Evolutionary conservation across 2,888 invertebrate species (phyloP).

Genomic region (Bruchidius siliquastri): DNA sequence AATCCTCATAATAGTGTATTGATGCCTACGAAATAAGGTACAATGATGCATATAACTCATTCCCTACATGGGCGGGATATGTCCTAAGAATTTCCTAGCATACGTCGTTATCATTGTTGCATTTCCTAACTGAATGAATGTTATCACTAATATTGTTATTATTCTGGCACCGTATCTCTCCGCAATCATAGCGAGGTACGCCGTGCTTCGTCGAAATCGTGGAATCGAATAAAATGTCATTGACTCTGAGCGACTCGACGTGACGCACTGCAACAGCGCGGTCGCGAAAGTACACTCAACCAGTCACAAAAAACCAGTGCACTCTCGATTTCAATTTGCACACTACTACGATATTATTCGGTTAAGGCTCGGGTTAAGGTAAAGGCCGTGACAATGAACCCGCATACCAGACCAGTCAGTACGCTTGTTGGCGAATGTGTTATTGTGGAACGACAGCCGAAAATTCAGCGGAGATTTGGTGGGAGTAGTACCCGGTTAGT

Average conservation of each 20-base stretch:
- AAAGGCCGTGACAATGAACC: slow-evolving; percentile 45
- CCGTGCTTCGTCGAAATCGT: no score
- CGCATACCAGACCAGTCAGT: slow-evolving; percentile 21
- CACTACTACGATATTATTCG: slow-evolving; percentile 31
- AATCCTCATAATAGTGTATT: no score
- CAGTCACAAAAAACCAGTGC: slow-evolving; percentile 32
- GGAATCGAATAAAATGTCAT: slow-evolving; percentile 27
- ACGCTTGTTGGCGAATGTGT: slow-evolving; percentile 5
- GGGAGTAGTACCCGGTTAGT: neutral
- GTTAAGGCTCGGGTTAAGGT: slow-evolving; percentile 46
- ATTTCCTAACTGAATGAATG: no score
- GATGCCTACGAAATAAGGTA: no score
- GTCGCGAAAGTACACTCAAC: slow-evolving; percentile 36
- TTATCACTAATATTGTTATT: no score
- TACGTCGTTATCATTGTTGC: no score
- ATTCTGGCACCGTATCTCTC: no score
- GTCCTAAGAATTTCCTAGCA: no score
- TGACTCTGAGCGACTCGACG: slow-evolving; percentile 34
- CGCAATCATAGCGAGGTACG: no score
- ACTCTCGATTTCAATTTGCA: slow-evolving; percentile 44
- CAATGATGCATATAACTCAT: no score
- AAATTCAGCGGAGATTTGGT: neutral
- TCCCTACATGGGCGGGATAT: no score
- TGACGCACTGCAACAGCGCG: slow-evolving; percentile 14
- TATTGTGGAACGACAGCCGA: neutral